These are phyloP conservation scores for Graphium colonna DNA, from an alignment of 2,888 invertebrate genomes.

Conservation along the genomic window DNA sequence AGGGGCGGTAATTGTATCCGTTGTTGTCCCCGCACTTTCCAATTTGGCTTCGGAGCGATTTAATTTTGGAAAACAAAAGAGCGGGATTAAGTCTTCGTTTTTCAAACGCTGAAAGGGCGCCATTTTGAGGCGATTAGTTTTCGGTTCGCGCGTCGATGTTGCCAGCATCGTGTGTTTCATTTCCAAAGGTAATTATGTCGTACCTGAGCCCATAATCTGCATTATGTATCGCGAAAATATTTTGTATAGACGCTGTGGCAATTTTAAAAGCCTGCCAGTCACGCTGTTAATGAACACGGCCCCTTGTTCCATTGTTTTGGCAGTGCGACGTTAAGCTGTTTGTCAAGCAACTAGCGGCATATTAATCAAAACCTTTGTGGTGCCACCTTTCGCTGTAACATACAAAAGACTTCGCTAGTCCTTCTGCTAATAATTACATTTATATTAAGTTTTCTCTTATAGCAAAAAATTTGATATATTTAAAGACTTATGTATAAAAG, in stretches of 20 bases:
- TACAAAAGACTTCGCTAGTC: too few relatives aligned
- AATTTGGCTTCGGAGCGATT: constrained; percentile 62
- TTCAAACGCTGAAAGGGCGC: constrained; percentile 20
- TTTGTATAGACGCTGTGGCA: constrained; percentile 3
- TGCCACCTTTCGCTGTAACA: background rate
- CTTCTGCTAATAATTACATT: too few relatives aligned
- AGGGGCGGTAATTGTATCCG: constrained; percentile 30
- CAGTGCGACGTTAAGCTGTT: constrained; percentile 15
- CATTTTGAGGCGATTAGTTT: constrained; percentile 12
- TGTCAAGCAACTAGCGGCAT: constrained; percentile 18
- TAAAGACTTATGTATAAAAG: too few relatives aligned
- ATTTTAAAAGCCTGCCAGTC: constrained; percentile 18
- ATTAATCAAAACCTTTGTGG: constrained; percentile 18
- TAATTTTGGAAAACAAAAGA: constrained; percentile 66
- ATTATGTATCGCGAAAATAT: constrained; percentile 10
- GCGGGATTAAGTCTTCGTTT: constrained; percentile 52
- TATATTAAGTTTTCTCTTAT: too few relatives aligned
- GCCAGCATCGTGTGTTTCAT: constrained; percentile 3
- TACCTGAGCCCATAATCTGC: background rate
- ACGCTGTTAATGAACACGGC: constrained; percentile 16
- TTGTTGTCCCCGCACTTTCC: constrained; percentile 44
- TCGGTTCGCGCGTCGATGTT: constrained; percentile 1
- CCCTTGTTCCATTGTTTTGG: constrained; percentile 18
- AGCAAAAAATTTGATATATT: too few relatives aligned
- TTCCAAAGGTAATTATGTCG: constrained; percentile 12